A percentile compares a stretch with the other conserved stretches of the same genome.
Conservation (phyloP, 2,797 vertebrate genomes). For the Selene dorsalis region DNA sequence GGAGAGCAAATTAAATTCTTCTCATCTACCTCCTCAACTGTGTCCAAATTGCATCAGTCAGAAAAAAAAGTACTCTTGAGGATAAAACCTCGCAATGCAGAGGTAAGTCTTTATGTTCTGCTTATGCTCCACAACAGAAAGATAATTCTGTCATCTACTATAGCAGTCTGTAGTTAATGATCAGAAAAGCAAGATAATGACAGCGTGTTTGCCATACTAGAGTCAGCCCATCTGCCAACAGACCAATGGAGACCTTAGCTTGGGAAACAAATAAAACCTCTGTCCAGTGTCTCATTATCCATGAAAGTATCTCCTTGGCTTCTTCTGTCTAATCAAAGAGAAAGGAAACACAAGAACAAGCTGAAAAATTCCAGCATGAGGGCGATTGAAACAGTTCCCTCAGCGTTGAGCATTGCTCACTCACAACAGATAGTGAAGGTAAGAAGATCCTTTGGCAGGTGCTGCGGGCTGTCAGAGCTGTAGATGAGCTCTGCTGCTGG, state of each 20-base stretch:
- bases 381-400: constrained; percentile 79
- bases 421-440: constrained; percentile 80
- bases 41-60: constrained; percentile 76
- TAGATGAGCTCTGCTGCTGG: constrained; percentile 82
- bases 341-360: constrained; percentile 78
- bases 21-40: constrained; percentile 78
- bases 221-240: constrained; percentile 72
- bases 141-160: constrained; percentile 25
- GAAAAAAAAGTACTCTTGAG: constrained; percentile 37
- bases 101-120: constrained; percentile 48
- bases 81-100: constrained; percentile 56
- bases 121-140: constrained; percentile 47
- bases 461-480: constrained; percentile 83
- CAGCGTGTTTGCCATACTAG: constrained; percentile 39
- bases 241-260: constrained; percentile 80
- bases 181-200: constrained; percentile 63
- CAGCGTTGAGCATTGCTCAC: constrained; percentile 77
- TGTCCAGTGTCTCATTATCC: constrained; percentile 83
- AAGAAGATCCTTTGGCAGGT: constrained; percentile 86
- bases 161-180: constrained; percentile 44
- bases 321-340: constrained; percentile 81
- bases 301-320: constrained; percentile 81
- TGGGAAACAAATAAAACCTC: constrained; percentile 82
- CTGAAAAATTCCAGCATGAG: constrained; percentile 75
- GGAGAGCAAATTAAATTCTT: constrained; percentile 81